Evolutionary conservation across 2,113 vertebrate genomes (phyloP), one percentile per base, ranked within the genome.

Genomic region (Coregonus clupeaformis): DNA sequence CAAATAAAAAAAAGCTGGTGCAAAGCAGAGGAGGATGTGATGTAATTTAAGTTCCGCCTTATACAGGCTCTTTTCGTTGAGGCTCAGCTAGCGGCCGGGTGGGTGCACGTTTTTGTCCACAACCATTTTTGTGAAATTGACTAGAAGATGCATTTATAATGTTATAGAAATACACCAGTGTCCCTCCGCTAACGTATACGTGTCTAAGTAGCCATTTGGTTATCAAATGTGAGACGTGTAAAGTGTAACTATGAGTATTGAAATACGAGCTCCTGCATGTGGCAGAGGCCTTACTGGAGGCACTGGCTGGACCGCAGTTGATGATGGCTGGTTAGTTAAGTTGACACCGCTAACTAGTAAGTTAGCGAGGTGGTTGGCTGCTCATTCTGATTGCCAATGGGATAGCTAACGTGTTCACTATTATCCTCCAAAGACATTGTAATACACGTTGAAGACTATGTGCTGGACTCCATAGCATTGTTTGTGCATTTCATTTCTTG

Each of bases 51-150:
- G 42, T 59, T 12, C 69, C 32, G 5, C 76, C 7, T 73, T 12
- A 72, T 79, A 63, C 88, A 76, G 30, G 55, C 88, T 89, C 92
- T 91, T 90, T 92, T 89, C 85, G 84, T 79, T 75, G 86, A 84
- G 87, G 89, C 82, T 87, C 77, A 78, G 86, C 86, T 81, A 75
- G 11, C 36, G 75, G 82, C 82, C 82, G 87, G 90, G 90, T 92
- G 84, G 64, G 90, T 91, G 52, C 66, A 70, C 77, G 57, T 73
- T 24, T 78, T 68, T 55, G 20, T 86, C 60, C 71, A 2, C 1
- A 0, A 1, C 32, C 24, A 20, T 68, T 76, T 83, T 57, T 22
- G 24, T 1, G 1, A 18, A 13, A 1, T 6, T 32, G 18, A 22
- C 22, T 29, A 22, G 6, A 42, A 4, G 9, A 32, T 1, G 5